Evolutionary conservation across 2,888 invertebrate genomes (phyloP).

Genomic region (Andrena trimmerana): DNA sequence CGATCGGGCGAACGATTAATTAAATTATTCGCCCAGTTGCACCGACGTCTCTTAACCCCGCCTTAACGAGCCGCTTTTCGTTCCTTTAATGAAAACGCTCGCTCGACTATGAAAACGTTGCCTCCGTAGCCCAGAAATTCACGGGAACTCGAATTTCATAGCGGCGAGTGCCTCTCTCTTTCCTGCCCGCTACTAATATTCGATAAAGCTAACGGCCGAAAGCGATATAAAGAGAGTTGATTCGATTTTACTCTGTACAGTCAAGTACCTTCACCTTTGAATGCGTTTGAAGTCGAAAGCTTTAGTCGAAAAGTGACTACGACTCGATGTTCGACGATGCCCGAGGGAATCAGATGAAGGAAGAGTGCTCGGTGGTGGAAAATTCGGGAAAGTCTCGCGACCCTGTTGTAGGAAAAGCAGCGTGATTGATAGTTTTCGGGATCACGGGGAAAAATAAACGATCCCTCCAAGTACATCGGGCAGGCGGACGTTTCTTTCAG

Average conservation of each 20-base stretch:
- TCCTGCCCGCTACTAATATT: background rate
- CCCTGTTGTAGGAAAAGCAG: background rate
- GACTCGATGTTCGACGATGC: background rate
- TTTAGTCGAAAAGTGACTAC: too few relatives aligned
- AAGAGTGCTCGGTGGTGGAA: constrained; percentile 14
- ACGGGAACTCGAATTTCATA: constrained; percentile 5
- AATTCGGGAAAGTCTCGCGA: constrained; percentile 36
- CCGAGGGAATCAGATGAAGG: background rate
- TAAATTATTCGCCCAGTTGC: constrained; percentile 53
- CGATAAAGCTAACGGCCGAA: background rate
- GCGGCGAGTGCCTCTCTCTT: background rate
- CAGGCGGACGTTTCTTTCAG: constrained; percentile 55
- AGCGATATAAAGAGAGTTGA: background rate
- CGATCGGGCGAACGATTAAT: constrained; percentile 42
- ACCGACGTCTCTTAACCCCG: constrained; percentile 25
- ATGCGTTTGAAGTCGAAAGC: too few relatives aligned
- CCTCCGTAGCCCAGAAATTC: constrained; percentile 4
- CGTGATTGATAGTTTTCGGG: constrained; percentile 63
- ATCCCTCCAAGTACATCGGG: constrained; percentile 47
- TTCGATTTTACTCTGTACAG: too few relatives aligned
- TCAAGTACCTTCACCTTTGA: too few relatives aligned
- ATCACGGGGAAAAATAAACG: constrained; percentile 64
- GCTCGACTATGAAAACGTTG: constrained; percentile 20
- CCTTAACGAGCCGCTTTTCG: constrained; percentile 36
- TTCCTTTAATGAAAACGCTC: constrained; percentile 17